Evolutionary conservation across 2,888 invertebrate genomes (phyloP).

Genomic region (Diplolepis rosae): DNA sequence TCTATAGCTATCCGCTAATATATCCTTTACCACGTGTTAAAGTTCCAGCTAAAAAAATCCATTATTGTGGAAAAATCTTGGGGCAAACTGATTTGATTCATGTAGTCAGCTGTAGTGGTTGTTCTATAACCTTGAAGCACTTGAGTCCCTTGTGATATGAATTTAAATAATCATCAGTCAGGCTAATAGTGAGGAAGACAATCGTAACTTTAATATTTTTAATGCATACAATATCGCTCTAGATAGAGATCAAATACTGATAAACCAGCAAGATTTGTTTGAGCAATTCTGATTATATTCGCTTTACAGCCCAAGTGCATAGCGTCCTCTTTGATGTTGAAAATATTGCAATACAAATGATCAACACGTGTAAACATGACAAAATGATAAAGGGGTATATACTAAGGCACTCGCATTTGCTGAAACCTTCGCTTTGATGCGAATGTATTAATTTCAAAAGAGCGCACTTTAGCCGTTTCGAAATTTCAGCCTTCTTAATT

Average conservation of each 20-base stretch:
- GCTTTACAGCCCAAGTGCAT: not conserved
- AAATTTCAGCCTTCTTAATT: not conserved
- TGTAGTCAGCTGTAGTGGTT: no score
- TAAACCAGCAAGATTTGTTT: no score
- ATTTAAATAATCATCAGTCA: not conserved
- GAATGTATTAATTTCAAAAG: not conserved
- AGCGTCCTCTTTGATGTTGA: slow-evolving; percentile 1
- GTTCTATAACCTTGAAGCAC: not conserved
- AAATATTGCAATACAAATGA: slow-evolving; percentile 25
- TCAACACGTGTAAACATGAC: slow-evolving; percentile 22
- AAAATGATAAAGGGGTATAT: slow-evolving; percentile 15
- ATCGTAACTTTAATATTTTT: no score
- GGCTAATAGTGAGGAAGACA: no score
- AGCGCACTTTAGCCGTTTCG: not conserved
- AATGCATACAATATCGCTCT: no score
- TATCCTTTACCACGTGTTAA: no score
- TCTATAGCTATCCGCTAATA: no score
- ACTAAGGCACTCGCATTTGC: slow-evolving; percentile 11
- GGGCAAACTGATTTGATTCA: no score
- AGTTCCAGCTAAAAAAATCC: no score
- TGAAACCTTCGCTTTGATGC: not conserved
- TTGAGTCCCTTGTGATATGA: not conserved
- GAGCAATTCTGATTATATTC: not conserved
- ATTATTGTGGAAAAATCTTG: no score
- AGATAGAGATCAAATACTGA: no score